Evolutionary conservation across 1,140 invertebrate genomes (phyloP).

Genomic region (Drosophila pectinifera): DNA sequence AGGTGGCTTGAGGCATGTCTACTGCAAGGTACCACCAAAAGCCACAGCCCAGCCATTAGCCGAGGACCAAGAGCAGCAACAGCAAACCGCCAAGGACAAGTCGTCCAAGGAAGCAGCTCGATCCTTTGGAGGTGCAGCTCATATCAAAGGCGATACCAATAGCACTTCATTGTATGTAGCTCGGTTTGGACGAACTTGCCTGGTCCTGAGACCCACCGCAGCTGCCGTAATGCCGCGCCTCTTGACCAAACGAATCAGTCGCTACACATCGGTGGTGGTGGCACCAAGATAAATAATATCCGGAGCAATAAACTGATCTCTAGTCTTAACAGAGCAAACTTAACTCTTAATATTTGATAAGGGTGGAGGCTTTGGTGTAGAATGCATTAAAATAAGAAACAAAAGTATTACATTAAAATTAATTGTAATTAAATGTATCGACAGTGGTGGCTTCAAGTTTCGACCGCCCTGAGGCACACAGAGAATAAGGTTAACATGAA

Average conservation of each 20-base stretch:
- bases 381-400: too few relatives aligned
- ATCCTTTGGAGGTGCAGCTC: background rate
- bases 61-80: background rate
- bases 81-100: background rate
- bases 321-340: background rate
- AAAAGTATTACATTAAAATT: too few relatives aligned
- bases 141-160: background rate
- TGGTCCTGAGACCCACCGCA: constrained; percentile 50
- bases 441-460: too few relatives aligned
- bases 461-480: too few relatives aligned
- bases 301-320: background rate
- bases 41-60: too few relatives aligned
- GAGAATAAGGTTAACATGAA: too few relatives aligned
- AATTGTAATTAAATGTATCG: too few relatives aligned
- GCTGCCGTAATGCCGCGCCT: constrained; percentile 22
- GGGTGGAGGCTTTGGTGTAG: too few relatives aligned
- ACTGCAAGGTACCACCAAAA: background rate
- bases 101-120: background rate
- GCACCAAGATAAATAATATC: constrained; percentile 15
- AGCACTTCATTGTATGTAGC: constrained; percentile 34
- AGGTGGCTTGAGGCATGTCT: background rate
- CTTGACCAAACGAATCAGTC: constrained; percentile 47
- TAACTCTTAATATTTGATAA: background rate
- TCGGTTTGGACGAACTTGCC: constrained; percentile 58
- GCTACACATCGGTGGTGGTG: constrained; percentile 48